Percentiles rank a stretch among this genome's conserved stretches.
Conservation (phyloP, 2,888 invertebrate species). For the Azorinus chamasolen region DNA sequence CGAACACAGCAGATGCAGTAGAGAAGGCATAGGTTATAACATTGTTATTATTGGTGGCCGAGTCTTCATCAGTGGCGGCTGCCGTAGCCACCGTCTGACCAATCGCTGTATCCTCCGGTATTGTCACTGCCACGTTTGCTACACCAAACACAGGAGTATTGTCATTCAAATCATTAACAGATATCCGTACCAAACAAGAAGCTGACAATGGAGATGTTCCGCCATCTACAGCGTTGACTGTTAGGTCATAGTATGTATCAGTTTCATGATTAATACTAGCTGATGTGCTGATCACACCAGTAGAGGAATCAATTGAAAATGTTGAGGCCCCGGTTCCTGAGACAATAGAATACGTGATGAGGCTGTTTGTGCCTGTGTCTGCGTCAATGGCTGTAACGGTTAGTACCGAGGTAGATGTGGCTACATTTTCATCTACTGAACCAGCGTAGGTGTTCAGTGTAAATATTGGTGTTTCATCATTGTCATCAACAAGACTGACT, state of each 20-base stretch:
- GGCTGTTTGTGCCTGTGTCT: constrained; percentile 70
- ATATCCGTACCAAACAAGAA: constrained; percentile 64
- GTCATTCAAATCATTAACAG: constrained; percentile 76
- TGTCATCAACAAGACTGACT: constrained; percentile 68
- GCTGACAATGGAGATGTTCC: constrained; percentile 69
- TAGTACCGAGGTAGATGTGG: constrained; percentile 38
- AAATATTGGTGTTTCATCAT: constrained; percentile 74
- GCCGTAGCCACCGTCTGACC: constrained; percentile 70
- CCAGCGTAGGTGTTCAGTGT: constrained; percentile 55
- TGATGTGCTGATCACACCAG: constrained; percentile 68
- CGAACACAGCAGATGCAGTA: constrained; percentile 59
- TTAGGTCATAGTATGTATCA: constrained; percentile 64
- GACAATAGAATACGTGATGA: constrained; percentile 67
- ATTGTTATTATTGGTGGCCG: constrained; percentile 74
- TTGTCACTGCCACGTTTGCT: constrained; percentile 55
- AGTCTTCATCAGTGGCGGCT: constrained; percentile 73
- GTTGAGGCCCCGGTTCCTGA: constrained; percentile 66
- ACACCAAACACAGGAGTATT: constrained; percentile 71
- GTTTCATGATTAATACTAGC: constrained; percentile 75
- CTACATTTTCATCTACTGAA: constrained; percentile 67
- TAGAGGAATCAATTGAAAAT: constrained; percentile 69
- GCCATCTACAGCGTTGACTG: constrained; percentile 72
- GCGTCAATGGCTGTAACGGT: constrained; percentile 60
- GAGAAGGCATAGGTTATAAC: constrained; percentile 65
- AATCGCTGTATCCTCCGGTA: constrained; percentile 66